These are phyloP conservation scores for Leptinotarsa juncta DNA, from an alignment of 2,888 invertebrate genomes.

Conservation along the genomic window DNA sequence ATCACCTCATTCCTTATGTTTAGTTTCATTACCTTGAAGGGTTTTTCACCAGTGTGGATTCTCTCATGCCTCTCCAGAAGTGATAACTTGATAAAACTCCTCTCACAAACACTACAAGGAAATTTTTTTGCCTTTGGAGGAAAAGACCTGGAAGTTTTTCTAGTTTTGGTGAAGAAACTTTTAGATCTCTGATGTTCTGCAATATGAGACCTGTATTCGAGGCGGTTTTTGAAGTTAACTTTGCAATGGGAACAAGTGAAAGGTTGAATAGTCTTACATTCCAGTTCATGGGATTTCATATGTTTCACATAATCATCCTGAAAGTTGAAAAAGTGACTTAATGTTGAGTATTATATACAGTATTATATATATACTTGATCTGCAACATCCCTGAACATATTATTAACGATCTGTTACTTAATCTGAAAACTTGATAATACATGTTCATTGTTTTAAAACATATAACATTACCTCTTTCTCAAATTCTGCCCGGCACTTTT, in stretches of 20 bases:
- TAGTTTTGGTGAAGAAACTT: slow-evolving; percentile 50
- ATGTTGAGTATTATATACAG: slow-evolving; percentile 5
- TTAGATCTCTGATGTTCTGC: slow-evolving; percentile 69
- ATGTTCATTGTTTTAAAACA: background rate
- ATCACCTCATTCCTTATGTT: background rate
- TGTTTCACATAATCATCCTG: slow-evolving; percentile 69
- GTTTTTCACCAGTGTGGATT: slow-evolving; percentile 76
- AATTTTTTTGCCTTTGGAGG: slow-evolving; percentile 51
- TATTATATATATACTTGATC: background rate
- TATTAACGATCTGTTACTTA: too few relatives aligned
- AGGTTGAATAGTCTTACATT: slow-evolving; percentile 42
- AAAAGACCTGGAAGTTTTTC: slow-evolving; percentile 38
- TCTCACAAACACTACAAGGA: slow-evolving; percentile 68
- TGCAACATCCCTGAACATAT: too few relatives aligned
- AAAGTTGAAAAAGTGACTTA: slow-evolving; percentile 35
- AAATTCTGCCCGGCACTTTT: slow-evolving; percentile 61
- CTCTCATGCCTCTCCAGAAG: slow-evolving; percentile 74
- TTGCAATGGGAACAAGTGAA: slow-evolving; percentile 72
- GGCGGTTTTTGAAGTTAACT: slow-evolving; percentile 66
- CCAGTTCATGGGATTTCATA: slow-evolving; percentile 52
- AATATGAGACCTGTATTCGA: slow-evolving; percentile 67
- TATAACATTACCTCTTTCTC: slow-evolving; percentile 57
- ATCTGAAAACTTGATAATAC: too few relatives aligned
- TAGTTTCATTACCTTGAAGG: slow-evolving; percentile 67
- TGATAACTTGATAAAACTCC: slow-evolving; percentile 73